A percentile compares a stretch with the other conserved stretches of the same genome.
These are phyloP conservation scores for Microcebus ravelobensis DNA, from an alignment of 2,113 vertebrate genomes.

Conservation along the genomic window DNA sequence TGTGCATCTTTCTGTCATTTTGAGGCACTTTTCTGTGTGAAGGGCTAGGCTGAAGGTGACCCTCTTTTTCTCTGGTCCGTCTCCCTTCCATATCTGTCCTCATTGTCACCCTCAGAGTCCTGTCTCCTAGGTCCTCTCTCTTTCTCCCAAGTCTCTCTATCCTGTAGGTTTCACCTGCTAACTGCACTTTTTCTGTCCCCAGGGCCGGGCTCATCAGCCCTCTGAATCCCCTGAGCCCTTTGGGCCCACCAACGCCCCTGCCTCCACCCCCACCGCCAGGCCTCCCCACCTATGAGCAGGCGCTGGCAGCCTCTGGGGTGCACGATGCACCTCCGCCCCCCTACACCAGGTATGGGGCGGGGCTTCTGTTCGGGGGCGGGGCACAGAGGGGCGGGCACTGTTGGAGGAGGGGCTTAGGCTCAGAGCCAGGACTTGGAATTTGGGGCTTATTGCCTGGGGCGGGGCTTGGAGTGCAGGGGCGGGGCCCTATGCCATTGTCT, in stretches of 20 bases:
- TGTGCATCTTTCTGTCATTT: background rate
- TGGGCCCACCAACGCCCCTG: conserved; percentile 1
- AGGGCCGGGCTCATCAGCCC: conserved; percentile 54
- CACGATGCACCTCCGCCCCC: conserved; percentile 92
- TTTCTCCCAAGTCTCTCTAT: background rate
- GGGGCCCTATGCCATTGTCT: background rate
- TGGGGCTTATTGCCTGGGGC: background rate
- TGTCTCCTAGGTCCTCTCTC: background rate
- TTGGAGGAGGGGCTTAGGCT: background rate
- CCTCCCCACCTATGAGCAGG: conserved; percentile 91
- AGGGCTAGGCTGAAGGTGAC: conserved; percentile 33
- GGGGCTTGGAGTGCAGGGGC: background rate
- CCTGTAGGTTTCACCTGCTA: background rate
- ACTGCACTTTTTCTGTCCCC: conserved; percentile 13
- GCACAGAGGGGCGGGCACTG: background rate
- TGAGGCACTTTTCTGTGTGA: background rate
- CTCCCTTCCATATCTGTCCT: background rate
- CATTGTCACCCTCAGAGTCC: background rate
- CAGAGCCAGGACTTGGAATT: conserved; percentile 8
- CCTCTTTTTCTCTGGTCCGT: background rate
- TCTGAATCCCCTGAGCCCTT: background rate
- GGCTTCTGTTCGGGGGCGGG: background rate
- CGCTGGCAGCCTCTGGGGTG: conserved; percentile 86
- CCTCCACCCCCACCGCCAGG: conserved; percentile 78
- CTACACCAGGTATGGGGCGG: conserved; percentile 87